Conservation (phyloP, 1,140 invertebrate genomes). For the Lethrus apterus region DNA sequence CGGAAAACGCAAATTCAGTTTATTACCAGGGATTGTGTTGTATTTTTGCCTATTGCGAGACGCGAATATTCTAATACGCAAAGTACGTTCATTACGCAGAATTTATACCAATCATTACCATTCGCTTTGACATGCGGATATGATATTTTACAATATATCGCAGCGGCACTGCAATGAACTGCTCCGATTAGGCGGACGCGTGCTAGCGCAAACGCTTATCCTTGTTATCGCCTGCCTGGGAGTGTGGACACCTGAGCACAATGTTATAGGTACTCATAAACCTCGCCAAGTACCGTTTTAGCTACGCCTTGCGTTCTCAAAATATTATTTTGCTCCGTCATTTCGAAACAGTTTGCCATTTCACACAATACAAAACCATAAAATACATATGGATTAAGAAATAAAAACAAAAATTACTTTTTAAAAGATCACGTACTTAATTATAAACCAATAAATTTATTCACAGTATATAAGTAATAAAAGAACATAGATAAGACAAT, state of each 20-base stretch:
- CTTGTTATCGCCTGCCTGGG: constrained; percentile 40
- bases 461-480: no score
- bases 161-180: constrained; percentile 35
- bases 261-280: constrained; percentile 8
- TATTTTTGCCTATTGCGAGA: no score
- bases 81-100: constrained; percentile 40
- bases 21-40: constrained; percentile 11
- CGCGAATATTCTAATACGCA: constrained; percentile 22
- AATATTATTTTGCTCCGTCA: no score
- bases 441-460: no score
- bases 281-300: constrained; percentile 8
- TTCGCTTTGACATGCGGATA: constrained; percentile 39
- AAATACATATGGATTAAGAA: no score
- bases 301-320: no score
- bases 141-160: constrained; percentile 40
- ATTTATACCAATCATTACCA: constrained; percentile 44
- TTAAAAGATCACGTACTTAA: no score
- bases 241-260: constrained; percentile 37
- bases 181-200: constrained; percentile 35
- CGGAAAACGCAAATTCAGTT: constrained; percentile 17
- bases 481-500: no score
- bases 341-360: no score
- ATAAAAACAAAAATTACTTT: no score
- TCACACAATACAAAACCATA: no score
- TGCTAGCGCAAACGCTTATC: constrained; percentile 35